These are phyloP conservation scores for Aricia artaxerxes DNA, from an alignment of 2,888 invertebrate species.

Conservation along the genomic window DNA sequence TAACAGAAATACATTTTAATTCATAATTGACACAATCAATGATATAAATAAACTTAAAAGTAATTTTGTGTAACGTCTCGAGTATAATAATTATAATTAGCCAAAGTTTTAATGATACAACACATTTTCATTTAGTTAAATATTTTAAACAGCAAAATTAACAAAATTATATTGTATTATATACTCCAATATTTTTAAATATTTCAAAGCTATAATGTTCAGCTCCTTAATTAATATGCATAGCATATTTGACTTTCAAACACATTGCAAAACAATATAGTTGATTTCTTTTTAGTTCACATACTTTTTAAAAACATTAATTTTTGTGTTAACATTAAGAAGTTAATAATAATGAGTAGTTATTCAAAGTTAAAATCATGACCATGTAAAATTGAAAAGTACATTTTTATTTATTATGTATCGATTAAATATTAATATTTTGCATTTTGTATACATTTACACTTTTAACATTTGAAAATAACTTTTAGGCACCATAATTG, in stretches of 20 bases:
- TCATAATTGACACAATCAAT: slow-evolving; percentile 26
- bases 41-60: neutral
- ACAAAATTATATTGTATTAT: neutral
- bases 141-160: neutral
- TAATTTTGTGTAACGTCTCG: neutral
- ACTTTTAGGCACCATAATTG: slow-evolving; percentile 24
- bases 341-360: neutral
- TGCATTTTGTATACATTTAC: slow-evolving; percentile 18
- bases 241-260: neutral
- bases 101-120: neutral
- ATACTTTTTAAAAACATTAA: neutral
- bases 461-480: slow-evolving; percentile 25
- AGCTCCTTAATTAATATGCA: neutral
- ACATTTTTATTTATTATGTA: neutral
- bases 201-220: neutral
- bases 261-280: neutral
- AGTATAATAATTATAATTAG: neutral
- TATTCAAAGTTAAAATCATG: neutral
- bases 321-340: neutral
- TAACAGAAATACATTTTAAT: slow-evolving; percentile 45
- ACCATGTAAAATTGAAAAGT: neutral
- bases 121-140: neutral
- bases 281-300: neutral
- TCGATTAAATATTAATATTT: neutral
- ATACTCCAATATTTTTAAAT: neutral